Conservation (phyloP, 2,113 vertebrate genomes). For the Psittacula cyanocephala region DNA sequence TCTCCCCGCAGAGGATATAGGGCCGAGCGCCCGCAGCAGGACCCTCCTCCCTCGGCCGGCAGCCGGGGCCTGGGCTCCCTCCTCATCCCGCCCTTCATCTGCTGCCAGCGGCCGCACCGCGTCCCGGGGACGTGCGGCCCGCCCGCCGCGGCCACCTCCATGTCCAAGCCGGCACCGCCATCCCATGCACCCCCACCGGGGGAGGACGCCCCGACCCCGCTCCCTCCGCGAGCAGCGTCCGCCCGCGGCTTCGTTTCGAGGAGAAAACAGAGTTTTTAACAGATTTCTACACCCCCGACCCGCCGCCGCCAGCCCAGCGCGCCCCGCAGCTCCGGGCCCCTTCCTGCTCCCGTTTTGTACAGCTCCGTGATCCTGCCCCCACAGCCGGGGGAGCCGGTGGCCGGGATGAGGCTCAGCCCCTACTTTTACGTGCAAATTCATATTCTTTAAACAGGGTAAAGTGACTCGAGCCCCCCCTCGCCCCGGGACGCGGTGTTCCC, state of each 20-base stretch:
- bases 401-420: conserved; percentile 63
- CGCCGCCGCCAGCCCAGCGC: not conserved
- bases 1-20: conserved; percentile 69
- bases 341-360: conserved; percentile 69
- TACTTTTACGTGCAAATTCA: conserved; percentile 78
- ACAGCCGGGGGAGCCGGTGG: not conserved
- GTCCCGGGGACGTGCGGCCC: not conserved
- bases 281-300: conserved; percentile 54
- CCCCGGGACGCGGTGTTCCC: conserved; percentile 18
- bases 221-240: not conserved
- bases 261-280: conserved; percentile 59
- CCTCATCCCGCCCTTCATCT: conserved; percentile 44
- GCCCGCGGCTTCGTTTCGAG: conserved; percentile 23
- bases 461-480: conserved; percentile 13
- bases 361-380: conserved; percentile 61
- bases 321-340: not conserved
- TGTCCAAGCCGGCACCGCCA: conserved; percentile 22
- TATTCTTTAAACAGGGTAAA: conserved; percentile 82
- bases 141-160: not conserved
- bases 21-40: conserved; percentile 30
- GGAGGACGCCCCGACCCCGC: conserved; percentile 5
- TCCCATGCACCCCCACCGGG: not conserved
- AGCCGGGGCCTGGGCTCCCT: conserved; percentile 33
- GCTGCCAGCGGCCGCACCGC: conserved; percentile 29
- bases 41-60: conserved; percentile 28